Evolutionary conservation across 2,888 invertebrate species (phyloP).

Genomic region (Monoplex corrugatus): DNA sequence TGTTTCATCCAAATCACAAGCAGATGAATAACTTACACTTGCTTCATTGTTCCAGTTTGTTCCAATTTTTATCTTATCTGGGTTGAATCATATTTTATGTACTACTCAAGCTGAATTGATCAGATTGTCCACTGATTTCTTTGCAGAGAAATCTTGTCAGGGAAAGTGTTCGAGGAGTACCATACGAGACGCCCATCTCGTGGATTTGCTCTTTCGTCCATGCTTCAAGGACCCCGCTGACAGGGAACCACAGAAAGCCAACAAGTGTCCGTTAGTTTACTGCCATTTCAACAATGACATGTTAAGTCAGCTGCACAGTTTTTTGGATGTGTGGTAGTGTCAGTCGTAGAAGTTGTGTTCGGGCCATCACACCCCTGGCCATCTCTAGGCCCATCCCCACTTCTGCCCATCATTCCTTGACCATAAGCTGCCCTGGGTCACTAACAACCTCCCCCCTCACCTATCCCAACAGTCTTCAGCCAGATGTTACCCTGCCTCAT

Average conservation of each 20-base stretch:
- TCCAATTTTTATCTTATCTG: background rate
- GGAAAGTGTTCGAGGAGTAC: constrained; percentile 51
- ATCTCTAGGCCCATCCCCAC: background rate
- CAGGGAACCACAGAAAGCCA: background rate
- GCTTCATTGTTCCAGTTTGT: background rate
- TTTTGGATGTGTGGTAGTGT: background rate
- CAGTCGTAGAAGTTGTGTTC: background rate
- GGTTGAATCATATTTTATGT: background rate
- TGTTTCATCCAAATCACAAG: background rate
- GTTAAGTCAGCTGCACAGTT: no score
- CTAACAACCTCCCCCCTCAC: no score
- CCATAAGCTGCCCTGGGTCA: no score
- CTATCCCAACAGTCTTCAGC: no score
- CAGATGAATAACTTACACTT: background rate
- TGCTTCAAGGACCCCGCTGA: background rate
- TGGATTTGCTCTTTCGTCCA: constrained; percentile 36
- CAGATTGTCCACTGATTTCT: background rate
- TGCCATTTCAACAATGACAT: no score
- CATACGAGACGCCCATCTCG: constrained; percentile 51
- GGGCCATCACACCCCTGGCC: background rate
- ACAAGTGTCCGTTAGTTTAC: no score
- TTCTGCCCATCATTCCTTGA: no score
- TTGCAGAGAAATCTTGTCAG: constrained; percentile 52
- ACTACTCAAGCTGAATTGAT: background rate
- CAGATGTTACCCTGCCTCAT: no score